Conservation (phyloP, 2,888 invertebrate genomes). For the Hoplodrina blanda region DNA sequence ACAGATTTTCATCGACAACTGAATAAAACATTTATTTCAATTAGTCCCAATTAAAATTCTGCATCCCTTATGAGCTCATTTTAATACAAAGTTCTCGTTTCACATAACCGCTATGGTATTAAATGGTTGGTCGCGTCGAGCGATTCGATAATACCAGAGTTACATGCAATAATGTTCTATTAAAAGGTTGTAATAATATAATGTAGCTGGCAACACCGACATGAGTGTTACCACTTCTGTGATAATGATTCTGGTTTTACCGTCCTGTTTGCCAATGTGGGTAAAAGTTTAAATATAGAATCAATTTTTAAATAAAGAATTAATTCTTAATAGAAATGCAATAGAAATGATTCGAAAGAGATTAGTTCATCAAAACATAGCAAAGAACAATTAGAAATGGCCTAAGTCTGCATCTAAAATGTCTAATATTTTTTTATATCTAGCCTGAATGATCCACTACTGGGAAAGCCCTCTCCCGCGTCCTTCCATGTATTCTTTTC, state of each 20-base stretch:
- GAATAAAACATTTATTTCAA: constrained; percentile 36
- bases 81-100: constrained; percentile 39
- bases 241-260: constrained; percentile 34
- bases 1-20: background rate
- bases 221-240: constrained; percentile 43
- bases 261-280: constrained; percentile 1
- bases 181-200: constrained; percentile 51
- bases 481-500: too few species aligned
- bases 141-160: constrained; percentile 46
- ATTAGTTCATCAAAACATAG: background rate
- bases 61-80: constrained; percentile 29
- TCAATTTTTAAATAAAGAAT: too few species aligned
- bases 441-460: too few species aligned
- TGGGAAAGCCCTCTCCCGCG: too few species aligned
- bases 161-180: constrained; percentile 51
- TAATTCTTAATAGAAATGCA: too few species aligned
- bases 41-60: constrained; percentile 45
- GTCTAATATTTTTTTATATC: too few species aligned
- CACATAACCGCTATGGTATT: constrained; percentile 27
- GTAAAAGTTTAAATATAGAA: background rate
- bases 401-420: too few species aligned
- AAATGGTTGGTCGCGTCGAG: constrained; percentile 42
- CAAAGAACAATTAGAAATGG: background rate
- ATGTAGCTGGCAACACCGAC: constrained; percentile 27
- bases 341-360: too few species aligned